A percentile compares a stretch with the other conserved stretches of the same genome.
These are phyloP conservation scores for Gnathonemus echidnorhynchus DNA, from an alignment of 2,113 vertebrate species.

Conservation along the genomic window DNA sequence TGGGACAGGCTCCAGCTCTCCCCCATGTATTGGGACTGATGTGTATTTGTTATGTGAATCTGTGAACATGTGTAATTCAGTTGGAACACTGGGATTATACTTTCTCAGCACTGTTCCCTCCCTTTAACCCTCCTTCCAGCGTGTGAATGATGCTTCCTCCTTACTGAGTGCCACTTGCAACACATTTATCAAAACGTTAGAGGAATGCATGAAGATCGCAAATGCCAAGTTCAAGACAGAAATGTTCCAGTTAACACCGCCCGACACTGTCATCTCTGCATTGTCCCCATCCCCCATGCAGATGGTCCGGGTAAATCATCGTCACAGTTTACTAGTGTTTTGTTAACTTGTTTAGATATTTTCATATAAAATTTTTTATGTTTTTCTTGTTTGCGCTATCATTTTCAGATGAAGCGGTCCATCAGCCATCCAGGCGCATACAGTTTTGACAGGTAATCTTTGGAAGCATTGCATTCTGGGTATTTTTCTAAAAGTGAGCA, in stretches of 20 bases:
- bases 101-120: not conserved
- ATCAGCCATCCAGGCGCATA: slow-evolving; percentile 69
- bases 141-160: slow-evolving; percentile 76
- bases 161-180: slow-evolving; percentile 77
- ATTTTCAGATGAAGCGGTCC: slow-evolving; percentile 67
- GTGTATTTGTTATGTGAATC: not conserved
- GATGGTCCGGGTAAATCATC: slow-evolving; percentile 63
- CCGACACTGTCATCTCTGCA: slow-evolving; percentile 71
- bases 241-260: slow-evolving; percentile 71
- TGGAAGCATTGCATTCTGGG: not conserved
- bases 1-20: not conserved
- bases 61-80: not conserved
- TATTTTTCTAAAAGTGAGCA: not conserved
- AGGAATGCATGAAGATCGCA: slow-evolving; percentile 79
- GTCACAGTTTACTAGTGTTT: not conserved
- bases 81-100: not conserved
- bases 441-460: slow-evolving; percentile 59
- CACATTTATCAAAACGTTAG: slow-evolving; percentile 75
- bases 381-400: not conserved
- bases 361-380: not conserved
- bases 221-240: slow-evolving; percentile 79
- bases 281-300: slow-evolving; percentile 79
- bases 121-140: slow-evolving; percentile 55
- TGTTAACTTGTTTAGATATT: not conserved
- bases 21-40: not conserved